These are phyloP conservation scores for Phylloscopus trochilus DNA, from an alignment of 2,113 vertebrate species.

Conservation along the genomic window DNA sequence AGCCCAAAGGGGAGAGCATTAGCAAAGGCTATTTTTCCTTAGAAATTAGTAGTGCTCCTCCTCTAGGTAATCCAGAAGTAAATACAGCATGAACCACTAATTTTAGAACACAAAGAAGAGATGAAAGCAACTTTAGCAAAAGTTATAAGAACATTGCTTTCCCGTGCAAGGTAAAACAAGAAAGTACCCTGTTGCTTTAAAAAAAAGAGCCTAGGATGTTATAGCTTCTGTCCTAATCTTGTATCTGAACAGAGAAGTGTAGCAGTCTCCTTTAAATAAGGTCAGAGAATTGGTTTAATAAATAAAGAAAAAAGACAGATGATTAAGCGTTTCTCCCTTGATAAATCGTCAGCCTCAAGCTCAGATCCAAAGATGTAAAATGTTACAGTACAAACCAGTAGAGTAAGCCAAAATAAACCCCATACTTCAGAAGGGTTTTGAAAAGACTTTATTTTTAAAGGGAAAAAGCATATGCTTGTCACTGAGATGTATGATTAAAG, in stretches of 20 bases:
- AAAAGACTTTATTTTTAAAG: conserved; percentile 6
- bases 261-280: conserved; percentile 5
- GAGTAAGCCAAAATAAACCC: conserved; percentile 13
- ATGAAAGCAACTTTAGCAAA: neutral
- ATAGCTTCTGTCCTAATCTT: neutral
- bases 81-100: neutral
- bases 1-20: neutral
- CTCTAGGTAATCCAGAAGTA: neutral
- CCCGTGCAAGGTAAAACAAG: neutral
- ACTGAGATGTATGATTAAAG: conserved; percentile 55
- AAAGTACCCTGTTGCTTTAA: neutral
- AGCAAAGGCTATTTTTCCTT: neutral
- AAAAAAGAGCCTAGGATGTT: neutral
- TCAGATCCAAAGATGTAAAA: conserved; percentile 47
- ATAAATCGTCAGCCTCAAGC: conserved; percentile 9
- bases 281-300: conserved; percentile 3
- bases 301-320: conserved; percentile 22
- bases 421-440: conserved; percentile 6
- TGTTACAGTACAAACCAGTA: conserved; percentile 9
- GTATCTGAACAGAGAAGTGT: neutral
- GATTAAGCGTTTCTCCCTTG: conserved; percentile 18
- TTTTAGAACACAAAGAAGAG: neutral
- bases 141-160: neutral
- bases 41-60: neutral
- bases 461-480: conserved; percentile 26